These are phyloP conservation scores for Mya arenaria DNA, from an alignment of 1,140 invertebrate genomes.

Conservation along the genomic window DNA sequence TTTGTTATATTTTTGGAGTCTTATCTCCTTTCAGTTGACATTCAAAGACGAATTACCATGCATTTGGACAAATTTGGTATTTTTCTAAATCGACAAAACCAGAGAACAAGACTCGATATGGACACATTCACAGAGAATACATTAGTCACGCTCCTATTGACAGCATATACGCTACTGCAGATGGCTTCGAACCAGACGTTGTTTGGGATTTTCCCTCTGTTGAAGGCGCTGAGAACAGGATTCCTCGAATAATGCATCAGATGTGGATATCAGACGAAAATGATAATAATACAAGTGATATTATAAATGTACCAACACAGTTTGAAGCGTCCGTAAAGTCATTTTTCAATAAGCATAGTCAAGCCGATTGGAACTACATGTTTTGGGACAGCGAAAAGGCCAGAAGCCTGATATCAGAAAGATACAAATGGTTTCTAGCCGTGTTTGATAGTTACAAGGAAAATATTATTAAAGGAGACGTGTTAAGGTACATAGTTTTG, in stretches of 20 bases:
- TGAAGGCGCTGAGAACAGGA: neutral
- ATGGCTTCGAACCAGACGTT: neutral
- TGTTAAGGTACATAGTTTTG: constrained; percentile 70
- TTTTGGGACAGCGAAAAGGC: constrained; percentile 19
- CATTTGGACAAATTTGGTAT: too few species aligned
- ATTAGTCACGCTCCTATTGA: too few species aligned
- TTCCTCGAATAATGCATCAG: constrained; percentile 27
- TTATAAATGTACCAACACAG: neutral
- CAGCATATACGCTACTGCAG: too few species aligned
- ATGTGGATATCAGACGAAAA: too few species aligned
- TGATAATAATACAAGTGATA: neutral
- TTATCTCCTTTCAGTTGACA: too few species aligned
- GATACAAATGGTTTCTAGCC: neutral
- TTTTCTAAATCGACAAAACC: too few species aligned
- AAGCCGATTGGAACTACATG: constrained; percentile 35
- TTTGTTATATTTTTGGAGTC: too few species aligned
- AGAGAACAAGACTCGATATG: too few species aligned
- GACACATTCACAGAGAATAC: too few species aligned
- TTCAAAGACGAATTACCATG: too few species aligned
- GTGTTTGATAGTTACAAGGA: neutral
- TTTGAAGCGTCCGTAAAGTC: neutral
- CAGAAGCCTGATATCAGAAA: neutral
- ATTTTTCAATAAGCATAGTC: too few species aligned
- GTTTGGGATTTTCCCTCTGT: neutral
- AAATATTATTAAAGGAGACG: constrained; percentile 22